Percentiles rank a stretch among this genome's conserved stretches.
Evolutionary conservation across 1,140 invertebrate species (phyloP).

Genomic region (Pseudachorutes palmiensis): DNA sequence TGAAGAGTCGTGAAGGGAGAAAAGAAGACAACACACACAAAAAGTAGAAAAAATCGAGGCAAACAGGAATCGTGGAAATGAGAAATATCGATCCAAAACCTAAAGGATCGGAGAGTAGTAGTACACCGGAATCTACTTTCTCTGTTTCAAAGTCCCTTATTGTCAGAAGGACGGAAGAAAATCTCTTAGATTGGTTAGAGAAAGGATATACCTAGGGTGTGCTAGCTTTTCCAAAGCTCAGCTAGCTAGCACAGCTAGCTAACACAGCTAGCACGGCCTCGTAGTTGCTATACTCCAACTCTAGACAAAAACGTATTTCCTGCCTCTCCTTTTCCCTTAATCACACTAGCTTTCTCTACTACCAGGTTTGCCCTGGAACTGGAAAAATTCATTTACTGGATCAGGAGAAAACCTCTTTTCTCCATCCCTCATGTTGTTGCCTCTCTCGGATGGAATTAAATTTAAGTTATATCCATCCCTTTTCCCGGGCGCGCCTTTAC

Average conservation of each 20-base stretch:
- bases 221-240: neutral
- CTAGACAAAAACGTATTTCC: neutral
- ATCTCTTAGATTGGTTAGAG: neutral
- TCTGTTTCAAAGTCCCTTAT: slow-evolving; percentile 11
- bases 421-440: slow-evolving; percentile 1
- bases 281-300: neutral
- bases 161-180: slow-evolving; percentile 9
- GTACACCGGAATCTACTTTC: slow-evolving; percentile 9
- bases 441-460: neutral
- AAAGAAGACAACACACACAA: slow-evolving; percentile 16
- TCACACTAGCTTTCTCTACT: neutral
- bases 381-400: slow-evolving; percentile 6
- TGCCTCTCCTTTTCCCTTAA: neutral
- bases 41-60: slow-evolving; percentile 8
- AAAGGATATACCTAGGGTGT: neutral
- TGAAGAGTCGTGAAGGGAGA: slow-evolving; percentile 8
- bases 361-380: no score
- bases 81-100: slow-evolving; percentile 27
- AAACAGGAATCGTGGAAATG: slow-evolving; percentile 16
- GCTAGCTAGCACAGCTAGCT: no score
- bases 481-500: neutral
- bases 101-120: neutral
- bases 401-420: neutral
- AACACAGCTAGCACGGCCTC: neutral
- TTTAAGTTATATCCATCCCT: slow-evolving; percentile 12